phyloP scores from a whole-genome alignment of 2,888 invertebrate genomes.

The Cantharis lateralis region DNA sequence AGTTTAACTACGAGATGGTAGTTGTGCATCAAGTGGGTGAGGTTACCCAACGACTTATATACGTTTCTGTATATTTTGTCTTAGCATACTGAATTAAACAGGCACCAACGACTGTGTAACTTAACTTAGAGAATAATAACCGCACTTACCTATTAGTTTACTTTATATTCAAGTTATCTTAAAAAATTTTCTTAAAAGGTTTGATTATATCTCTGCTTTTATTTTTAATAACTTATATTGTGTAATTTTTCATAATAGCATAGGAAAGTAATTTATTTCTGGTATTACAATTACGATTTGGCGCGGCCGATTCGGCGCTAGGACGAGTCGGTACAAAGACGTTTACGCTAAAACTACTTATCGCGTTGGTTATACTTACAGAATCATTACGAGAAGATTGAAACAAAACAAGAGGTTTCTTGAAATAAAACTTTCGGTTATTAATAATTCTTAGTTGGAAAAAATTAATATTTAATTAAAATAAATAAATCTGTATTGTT shows the following conservation, averaged over 20 bases:
- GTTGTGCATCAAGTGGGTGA: conserved; percentile 31
- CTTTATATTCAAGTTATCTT: conserved; percentile 38
- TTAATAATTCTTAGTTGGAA: no score
- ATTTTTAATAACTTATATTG: neutral
- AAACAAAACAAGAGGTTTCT: no score
- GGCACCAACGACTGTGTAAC: conserved; percentile 27
- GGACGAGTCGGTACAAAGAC: no score
- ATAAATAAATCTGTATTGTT: no score
- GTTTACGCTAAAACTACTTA: no score
- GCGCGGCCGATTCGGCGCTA: no score
- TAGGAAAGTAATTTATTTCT: no score
- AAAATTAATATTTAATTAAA: no score
- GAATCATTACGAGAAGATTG: no score
- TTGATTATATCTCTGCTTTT: neutral
- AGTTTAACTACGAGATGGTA: conserved; percentile 34
- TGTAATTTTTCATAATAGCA: neutral
- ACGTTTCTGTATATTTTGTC: conserved; percentile 18
- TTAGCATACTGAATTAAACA: conserved; percentile 33
- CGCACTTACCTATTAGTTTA: conserved; percentile 37
- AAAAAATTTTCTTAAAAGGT: conserved; percentile 22
- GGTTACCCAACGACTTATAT: conserved; percentile 21
- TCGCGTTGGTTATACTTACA: no score
- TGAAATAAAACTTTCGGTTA: no score
- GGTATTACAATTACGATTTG: no score
- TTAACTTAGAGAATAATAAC: conserved; percentile 40